Evolutionary conservation across 35 echinoderm and acorn worm species (phyloP), one percentile per base, ranked within the genome.

Genomic region (Anneissia japonica): DNA sequence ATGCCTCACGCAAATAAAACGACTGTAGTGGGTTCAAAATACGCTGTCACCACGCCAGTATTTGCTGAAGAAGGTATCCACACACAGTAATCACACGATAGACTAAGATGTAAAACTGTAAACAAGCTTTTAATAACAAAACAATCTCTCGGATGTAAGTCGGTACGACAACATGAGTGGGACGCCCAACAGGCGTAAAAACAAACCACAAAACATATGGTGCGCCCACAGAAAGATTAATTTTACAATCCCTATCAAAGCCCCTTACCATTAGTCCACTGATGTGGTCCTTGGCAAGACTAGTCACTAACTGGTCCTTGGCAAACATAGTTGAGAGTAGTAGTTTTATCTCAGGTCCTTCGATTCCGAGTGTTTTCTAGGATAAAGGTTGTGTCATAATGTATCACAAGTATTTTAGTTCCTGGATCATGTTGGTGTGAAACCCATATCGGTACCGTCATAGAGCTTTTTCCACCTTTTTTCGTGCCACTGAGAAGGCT

Each of bases 401-500:
- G 92, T 46, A 88, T 90, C 0, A 75, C 76, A 16, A 94, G 38
- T 31, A 41, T 37, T 77, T 94, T 88, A 35, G 3, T 28, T 12
- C 75, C 7, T 11, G 92, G 92, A 30, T 43, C 56, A 64, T 94
- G 56, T 19, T 45, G 17, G 35, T 84, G 75, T 21, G 92, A 90
- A 23, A 94, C 29, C 88, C 92, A 94, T 29, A 94, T 84, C 32
- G 93, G 80, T 0, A 95, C 85, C 38, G 90, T 90, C 86, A 94
- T 87, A 21, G 93, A 88, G 46, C 76, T 82, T 37, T 40, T 41
- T 30, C 30, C 40, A 43, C 40, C 4, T 6, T 43, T 14, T 4
- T 43, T 14, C 14, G 14, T 4, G 4, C 40, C 40, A 64, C 21
- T 23, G 26, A 64, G 26, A 19, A 16, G 11, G 51, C 51, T 64